Evolutionary conservation across 1,140 invertebrate genomes (phyloP).

Genomic region (Drosophila nigromelanica): DNA sequence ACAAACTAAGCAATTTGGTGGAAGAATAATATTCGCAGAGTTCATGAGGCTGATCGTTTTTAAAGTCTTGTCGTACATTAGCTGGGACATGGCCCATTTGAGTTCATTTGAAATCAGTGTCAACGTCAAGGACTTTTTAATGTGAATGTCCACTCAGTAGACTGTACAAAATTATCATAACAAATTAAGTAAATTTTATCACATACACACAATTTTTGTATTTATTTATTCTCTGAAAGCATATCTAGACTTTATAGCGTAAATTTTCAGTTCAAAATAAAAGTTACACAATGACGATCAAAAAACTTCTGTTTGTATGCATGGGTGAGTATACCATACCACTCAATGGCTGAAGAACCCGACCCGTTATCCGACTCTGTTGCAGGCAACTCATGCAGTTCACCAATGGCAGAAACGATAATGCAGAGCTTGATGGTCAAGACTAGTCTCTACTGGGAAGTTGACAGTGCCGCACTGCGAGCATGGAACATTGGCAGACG

Average conservation of each 20-base stretch:
- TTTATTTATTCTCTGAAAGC: too few relatives aligned
- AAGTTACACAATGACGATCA: constrained; percentile 39
- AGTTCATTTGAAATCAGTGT: constrained; percentile 33
- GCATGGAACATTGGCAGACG: constrained; percentile 65
- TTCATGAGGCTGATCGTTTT: constrained; percentile 18
- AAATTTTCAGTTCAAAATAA: constrained; percentile 19
- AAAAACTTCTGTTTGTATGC: constrained; percentile 65
- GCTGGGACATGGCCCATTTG: constrained; percentile 35
- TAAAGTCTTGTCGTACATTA: constrained; percentile 23
- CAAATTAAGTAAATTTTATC: not conserved
- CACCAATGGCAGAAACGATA: constrained; percentile 68
- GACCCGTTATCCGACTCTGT: too few relatives aligned
- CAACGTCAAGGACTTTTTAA: constrained; percentile 3
- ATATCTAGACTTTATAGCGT: too few relatives aligned
- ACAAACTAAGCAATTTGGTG: constrained; percentile 24
- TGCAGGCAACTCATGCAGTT: constrained; percentile 67
- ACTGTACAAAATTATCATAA: not conserved
- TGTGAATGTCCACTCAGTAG: constrained; percentile 12
- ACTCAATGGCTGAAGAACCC: too few relatives aligned
- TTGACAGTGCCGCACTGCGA: constrained; percentile 68
- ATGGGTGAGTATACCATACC: constrained; percentile 48
- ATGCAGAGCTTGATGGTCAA: constrained; percentile 69
- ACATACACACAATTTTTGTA: not conserved
- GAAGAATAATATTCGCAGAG: constrained; percentile 9
- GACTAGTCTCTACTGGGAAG: constrained; percentile 70